phyloP scores from a whole-genome alignment of 2,888 invertebrate genomes.

The Synanthedon tipuliformis region DNA sequence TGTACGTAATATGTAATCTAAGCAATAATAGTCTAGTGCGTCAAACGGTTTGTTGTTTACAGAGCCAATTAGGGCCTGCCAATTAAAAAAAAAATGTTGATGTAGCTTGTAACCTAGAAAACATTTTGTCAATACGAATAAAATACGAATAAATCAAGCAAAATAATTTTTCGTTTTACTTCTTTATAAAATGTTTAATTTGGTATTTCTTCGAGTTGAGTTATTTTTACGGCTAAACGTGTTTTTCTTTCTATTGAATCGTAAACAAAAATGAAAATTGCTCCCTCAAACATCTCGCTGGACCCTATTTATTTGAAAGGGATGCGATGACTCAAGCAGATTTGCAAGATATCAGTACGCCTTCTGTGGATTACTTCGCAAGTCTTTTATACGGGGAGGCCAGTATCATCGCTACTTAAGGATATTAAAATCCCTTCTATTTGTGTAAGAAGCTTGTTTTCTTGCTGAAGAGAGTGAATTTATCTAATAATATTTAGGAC shows the following conservation, averaged over 20 bases:
- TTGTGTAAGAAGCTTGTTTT: slow-evolving; percentile 66
- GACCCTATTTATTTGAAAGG: slow-evolving; percentile 65
- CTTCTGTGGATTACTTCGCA: slow-evolving; percentile 67
- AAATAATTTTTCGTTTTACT: background rate
- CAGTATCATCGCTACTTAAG: slow-evolving; percentile 67
- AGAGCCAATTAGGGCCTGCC: too few species aligned
- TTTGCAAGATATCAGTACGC: slow-evolving; percentile 59
- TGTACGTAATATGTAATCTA: too few species aligned
- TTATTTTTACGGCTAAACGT: background rate
- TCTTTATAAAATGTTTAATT: background rate
- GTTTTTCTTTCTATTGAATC: slow-evolving; percentile 1
- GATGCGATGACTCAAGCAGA: slow-evolving; percentile 68
- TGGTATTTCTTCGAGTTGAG: background rate
- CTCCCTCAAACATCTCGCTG: slow-evolving; percentile 29
- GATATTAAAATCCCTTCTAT: slow-evolving; percentile 68
- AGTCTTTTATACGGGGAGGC: slow-evolving; percentile 60
- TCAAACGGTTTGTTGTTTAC: too few species aligned
- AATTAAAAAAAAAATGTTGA: too few species aligned
- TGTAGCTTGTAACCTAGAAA: too few species aligned
- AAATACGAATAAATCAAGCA: too few species aligned
- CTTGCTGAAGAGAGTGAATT: slow-evolving; percentile 43
- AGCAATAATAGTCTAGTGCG: too few species aligned
- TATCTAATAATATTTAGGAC: slow-evolving; percentile 35
- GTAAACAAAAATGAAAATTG: slow-evolving; percentile 31
- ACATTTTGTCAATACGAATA: too few species aligned